These are phyloP conservation scores for Perdita meconis DNA, from an alignment of 2,888 invertebrate genomes.

Conservation along the genomic window DNA sequence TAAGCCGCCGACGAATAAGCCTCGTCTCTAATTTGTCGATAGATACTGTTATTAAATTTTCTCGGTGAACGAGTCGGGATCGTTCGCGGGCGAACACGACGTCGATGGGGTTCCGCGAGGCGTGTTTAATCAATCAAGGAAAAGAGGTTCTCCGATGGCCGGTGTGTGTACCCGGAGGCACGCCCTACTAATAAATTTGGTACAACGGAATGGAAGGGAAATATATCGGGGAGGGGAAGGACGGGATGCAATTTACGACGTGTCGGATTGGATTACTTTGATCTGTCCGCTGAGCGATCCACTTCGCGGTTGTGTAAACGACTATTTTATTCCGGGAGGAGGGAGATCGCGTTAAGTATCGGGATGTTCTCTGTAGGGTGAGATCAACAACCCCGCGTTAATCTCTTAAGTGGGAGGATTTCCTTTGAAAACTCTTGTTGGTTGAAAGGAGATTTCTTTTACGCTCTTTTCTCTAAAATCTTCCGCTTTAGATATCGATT, in stretches of 20 bases:
- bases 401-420: too few species aligned
- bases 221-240: slow-evolving; percentile 28
- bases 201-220: slow-evolving; percentile 32
- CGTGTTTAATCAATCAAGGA: slow-evolving; percentile 58
- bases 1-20: slow-evolving; percentile 12
- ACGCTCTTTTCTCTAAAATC: too few species aligned
- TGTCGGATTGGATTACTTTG: slow-evolving; percentile 57
- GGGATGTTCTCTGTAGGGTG: neutral
- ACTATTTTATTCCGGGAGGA: slow-evolving; percentile 18
- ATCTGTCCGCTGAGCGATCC: slow-evolving; percentile 33
- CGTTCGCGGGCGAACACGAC: slow-evolving; percentile 13
- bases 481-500: too few species aligned
- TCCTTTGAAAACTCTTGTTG: too few species aligned
- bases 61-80: slow-evolving; percentile 20
- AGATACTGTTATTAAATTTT: slow-evolving; percentile 38
- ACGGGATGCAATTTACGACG: slow-evolving; percentile 50
- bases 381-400: neutral
- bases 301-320: slow-evolving; percentile 32
- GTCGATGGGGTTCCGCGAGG: slow-evolving; percentile 21
- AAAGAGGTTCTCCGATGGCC: slow-evolving; percentile 41
- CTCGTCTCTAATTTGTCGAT: slow-evolving; percentile 26
- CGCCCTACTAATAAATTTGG: slow-evolving; percentile 62
- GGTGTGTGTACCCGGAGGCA: slow-evolving; percentile 47
- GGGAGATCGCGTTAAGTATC: neutral
- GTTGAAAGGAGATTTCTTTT: too few species aligned